A percentile compares a stretch with the other conserved stretches of the same genome.
phyloP scores from a whole-genome alignment of 2,888 invertebrate species.

The Eurytoma adleriae region DNA sequence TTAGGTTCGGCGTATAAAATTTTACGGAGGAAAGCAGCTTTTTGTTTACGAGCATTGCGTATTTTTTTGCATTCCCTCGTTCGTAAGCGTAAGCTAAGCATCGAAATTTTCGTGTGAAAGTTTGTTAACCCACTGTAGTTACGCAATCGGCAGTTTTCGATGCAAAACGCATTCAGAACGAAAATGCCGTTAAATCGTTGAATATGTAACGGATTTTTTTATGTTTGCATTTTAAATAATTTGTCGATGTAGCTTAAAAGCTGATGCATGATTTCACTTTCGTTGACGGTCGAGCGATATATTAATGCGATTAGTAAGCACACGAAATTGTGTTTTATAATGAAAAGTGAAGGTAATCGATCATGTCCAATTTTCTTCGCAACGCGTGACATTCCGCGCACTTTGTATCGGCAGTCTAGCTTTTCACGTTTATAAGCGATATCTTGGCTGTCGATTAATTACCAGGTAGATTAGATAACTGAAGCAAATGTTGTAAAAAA shows the following conservation, averaged over 20 bases:
- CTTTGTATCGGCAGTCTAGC: not conserved
- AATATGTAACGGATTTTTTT: too few species aligned
- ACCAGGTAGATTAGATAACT: conserved; percentile 40
- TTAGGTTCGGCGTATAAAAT: not conserved
- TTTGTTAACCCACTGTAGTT: too few species aligned
- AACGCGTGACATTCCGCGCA: conserved; percentile 14
- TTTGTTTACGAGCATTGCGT: not conserved
- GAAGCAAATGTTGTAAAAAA: conserved; percentile 34
- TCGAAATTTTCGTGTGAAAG: too few species aligned
- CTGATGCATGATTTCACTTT: not conserved
- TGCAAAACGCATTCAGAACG: too few species aligned
- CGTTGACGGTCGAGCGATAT: too few species aligned
- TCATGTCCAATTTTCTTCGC: conserved; percentile 10
- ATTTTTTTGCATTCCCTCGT: too few species aligned
- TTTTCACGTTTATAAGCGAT: conserved; percentile 18
- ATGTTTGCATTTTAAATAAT: not conserved
- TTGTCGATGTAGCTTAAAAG: not conserved
- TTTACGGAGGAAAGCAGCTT: conserved; percentile 8
- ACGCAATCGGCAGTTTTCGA: too few species aligned
- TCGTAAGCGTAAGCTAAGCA: too few species aligned
- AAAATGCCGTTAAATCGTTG: too few species aligned
- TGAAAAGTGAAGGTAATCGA: conserved; percentile 4
- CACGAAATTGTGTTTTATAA: not conserved
- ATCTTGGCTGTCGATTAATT: conserved; percentile 39
- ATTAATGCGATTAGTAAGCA: not conserved